These are phyloP conservation scores for Bubo bubo DNA, from an alignment of 2,113 vertebrate genomes.

Conservation along the genomic window DNA sequence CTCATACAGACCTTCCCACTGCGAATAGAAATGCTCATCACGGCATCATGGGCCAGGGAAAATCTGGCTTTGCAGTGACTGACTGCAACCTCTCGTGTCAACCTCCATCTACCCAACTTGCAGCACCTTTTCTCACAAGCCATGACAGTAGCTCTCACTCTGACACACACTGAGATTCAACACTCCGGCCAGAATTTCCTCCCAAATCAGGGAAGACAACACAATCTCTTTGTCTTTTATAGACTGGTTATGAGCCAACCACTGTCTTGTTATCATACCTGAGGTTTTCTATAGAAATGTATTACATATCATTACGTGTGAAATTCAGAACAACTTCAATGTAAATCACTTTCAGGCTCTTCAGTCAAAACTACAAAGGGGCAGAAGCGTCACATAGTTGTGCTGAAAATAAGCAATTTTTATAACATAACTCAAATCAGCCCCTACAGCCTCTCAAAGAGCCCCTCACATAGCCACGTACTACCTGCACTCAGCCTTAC, in stretches of 20 bases:
- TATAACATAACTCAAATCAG: neutral
- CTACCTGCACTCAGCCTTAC: neutral
- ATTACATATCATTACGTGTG: neutral
- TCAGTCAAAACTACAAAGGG: neutral
- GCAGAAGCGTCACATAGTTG: neutral
- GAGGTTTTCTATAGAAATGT: neutral
- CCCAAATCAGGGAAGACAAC: neutral
- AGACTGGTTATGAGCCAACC: neutral
- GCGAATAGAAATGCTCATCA: neutral
- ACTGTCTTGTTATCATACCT: neutral
- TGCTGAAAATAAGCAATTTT: neutral
- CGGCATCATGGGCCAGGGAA: neutral
- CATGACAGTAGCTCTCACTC: accelerated
- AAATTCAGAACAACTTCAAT: neutral
- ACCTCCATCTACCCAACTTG: neutral
- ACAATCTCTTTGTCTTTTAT: neutral
- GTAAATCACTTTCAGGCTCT: neutral
- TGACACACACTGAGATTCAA: neutral
- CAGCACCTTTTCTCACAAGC: neutral
- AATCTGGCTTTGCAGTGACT: neutral
- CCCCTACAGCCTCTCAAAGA: neutral
- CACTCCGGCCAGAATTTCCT: neutral
- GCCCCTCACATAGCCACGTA: neutral
- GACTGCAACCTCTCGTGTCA: neutral
- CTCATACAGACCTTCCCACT: neutral